A percentile compares a stretch with the other conserved stretches of the same genome.
These are phyloP conservation scores for Dasysyrphus albostriatus DNA, from an alignment of 2,888 invertebrate species.

Conservation along the genomic window DNA sequence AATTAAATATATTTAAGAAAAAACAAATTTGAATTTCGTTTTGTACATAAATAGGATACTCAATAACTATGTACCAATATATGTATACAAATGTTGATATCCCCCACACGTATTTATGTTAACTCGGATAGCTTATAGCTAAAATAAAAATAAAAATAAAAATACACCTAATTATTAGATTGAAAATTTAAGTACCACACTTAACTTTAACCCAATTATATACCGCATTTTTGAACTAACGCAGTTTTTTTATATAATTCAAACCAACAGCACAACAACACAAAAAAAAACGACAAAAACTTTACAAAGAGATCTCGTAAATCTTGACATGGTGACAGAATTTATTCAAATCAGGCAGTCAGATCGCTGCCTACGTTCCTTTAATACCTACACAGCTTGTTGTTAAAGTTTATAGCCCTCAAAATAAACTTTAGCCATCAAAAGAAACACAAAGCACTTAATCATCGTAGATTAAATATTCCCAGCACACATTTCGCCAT, in stretches of 20 bases:
- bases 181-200: not conserved
- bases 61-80: too few species aligned
- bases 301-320: conserved; percentile 47
- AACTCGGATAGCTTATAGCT: too few species aligned
- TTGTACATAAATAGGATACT: too few species aligned
- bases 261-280: too few species aligned
- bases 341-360: conserved; percentile 62
- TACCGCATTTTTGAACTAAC: not conserved
- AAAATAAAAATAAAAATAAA: too few species aligned
- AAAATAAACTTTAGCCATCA: conserved; percentile 69
- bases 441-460: conserved; percentile 40
- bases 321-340: conserved; percentile 59
- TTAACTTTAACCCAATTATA: not conserved
- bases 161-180: not conserved
- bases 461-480: conserved; percentile 68
- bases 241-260: not conserved
- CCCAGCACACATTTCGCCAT: conserved; percentile 51
- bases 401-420: conserved; percentile 46
- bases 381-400: conserved; percentile 24
- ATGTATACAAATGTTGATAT: too few species aligned
- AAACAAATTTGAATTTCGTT: too few species aligned
- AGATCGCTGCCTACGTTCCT: conserved; percentile 42
- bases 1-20: too few species aligned
- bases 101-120: too few species aligned
- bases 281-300: conserved; percentile 3